phyloP scores from a whole-genome alignment of 2,113 vertebrate genomes.

The Cromileptes altivelis region DNA sequence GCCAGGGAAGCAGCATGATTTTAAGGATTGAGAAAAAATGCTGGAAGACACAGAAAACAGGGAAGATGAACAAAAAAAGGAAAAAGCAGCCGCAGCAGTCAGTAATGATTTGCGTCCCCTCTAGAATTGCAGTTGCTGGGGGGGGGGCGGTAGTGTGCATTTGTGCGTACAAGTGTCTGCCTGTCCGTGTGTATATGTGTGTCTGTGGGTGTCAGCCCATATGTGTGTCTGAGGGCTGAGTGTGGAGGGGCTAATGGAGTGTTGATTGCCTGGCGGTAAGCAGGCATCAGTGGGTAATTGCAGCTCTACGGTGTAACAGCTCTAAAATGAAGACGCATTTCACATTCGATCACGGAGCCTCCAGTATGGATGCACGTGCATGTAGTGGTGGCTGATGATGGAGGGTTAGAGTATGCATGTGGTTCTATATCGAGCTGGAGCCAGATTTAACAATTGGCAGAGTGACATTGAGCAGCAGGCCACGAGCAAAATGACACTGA shows the following conservation, averaged over 20 bases:
- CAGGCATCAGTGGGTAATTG: constrained; percentile 84
- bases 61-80: constrained; percentile 31
- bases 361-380: constrained; percentile 36
- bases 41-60: constrained; percentile 51
- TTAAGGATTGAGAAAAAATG: constrained; percentile 46
- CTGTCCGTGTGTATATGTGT: constrained; percentile 21
- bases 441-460: constrained; percentile 2
- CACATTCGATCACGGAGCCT: constrained; percentile 69
- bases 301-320: constrained; percentile 75
- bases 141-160: constrained; percentile 48
- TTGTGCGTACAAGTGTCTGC: constrained; percentile 38
- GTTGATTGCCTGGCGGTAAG: constrained; percentile 83
- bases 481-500: constrained; percentile 12
- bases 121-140: constrained; percentile 40
- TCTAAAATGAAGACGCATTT: constrained; percentile 80
- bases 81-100: constrained; percentile 56
- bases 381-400: constrained; percentile 8
- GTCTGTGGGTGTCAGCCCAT: constrained; percentile 53
- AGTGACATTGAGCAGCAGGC: constrained; percentile 31
- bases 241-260: constrained; percentile 82
- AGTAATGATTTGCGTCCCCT: constrained; percentile 72
- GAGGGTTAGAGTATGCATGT: not conserved
- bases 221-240: constrained; percentile 69
- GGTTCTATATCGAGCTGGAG: not conserved
- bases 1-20: constrained; percentile 37